Base-by-base conservation (phyloP, 2,888 invertebrate genomes). In the Listrodromus nycthemerus region DNA sequence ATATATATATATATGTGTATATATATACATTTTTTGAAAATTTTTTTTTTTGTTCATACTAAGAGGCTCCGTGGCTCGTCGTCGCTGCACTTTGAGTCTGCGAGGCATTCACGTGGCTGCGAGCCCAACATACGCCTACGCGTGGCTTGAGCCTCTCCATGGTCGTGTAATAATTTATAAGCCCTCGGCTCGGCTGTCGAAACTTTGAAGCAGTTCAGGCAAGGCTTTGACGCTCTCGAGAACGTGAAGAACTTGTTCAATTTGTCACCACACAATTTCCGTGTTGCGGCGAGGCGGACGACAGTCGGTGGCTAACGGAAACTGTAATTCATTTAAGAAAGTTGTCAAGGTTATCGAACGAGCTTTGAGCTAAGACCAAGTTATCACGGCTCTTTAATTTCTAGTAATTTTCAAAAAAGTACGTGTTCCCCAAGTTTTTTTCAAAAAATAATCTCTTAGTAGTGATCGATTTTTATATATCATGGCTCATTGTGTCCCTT, bases 151-250 rank as follows among this genome's bases (percentile, higher is more conserved):
- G 13, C 30, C 16, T 33, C 63, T 8, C 70, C 70, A 21, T 41
- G 71, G 58, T 41, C 71, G 10, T 7, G 71, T 50, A 71, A 71
- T 41, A 71, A 71, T 71, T 71, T 8, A 71, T 58, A 8, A 71
- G 55, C 16, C n/a, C 58, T 55, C 21, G 50, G 50, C 27, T 27
- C 24, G 58, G 16, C 41, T 27, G 55, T 37, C 71, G 41, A 58
- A 71, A 58, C 71, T 70, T 52, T n/a, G 10, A 8, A 52, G 37
- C 33, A 13, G 52, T 19, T 10, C 30, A 19, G 50, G 13, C 37
- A 10, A 21, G 41, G 19, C 21, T 52, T 70, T 52, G 10, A 33
- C 52, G 1, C 45, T 7, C 30, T 27, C 30, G n/a, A 65, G 41
- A 10, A 0, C 33, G 33, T 5, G 19, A 24, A 33, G 37, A 70